Percentiles rank a stretch among this genome's conserved stretches.
phyloP scores from a whole-genome alignment of 2,888 invertebrate genomes.

The Dexiosoma caninum region DNA sequence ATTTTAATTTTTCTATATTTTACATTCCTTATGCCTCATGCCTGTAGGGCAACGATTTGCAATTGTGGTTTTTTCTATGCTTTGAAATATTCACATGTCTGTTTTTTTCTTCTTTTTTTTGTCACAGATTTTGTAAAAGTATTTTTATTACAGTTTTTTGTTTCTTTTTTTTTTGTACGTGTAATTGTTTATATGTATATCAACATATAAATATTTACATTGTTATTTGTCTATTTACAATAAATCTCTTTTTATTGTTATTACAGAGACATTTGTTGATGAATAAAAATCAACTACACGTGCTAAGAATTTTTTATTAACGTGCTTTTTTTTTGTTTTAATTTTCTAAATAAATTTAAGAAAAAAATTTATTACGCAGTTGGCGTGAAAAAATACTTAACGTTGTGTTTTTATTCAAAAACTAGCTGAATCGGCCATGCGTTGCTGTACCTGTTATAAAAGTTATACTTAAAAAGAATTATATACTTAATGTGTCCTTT shows the following conservation, averaged over 20 bases:
- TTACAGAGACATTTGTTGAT: conserved; percentile 50
- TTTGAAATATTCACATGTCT: not conserved
- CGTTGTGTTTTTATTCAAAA: no score
- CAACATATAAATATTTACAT: conserved; percentile 44
- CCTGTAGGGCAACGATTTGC: not conserved
- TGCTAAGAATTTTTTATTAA: conserved; percentile 43
- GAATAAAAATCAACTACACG: conserved; percentile 42
- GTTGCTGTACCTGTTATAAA: no score
- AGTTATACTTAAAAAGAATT: no score
- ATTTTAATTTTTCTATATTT: no score
- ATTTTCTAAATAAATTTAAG: conserved; percentile 13
- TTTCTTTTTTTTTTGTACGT: not conserved
- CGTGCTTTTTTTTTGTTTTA: not conserved
- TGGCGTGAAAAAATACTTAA: not conserved
- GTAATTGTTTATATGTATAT: not conserved
- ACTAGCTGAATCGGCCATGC: no score
- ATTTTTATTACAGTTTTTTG: no score
- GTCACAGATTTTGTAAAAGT: not conserved
- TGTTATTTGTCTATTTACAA: conserved; percentile 54
- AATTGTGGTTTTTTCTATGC: conserved; percentile 2
- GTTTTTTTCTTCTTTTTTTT: not conserved
- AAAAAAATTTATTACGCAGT: not conserved
- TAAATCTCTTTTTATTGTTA: conserved; percentile 47
- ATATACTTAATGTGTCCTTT: no score
- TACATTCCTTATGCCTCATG: not conserved